Evolutionary conservation across 2,113 vertebrate genomes (phyloP).

Genomic region (Elgaria multicarinata): DNA sequence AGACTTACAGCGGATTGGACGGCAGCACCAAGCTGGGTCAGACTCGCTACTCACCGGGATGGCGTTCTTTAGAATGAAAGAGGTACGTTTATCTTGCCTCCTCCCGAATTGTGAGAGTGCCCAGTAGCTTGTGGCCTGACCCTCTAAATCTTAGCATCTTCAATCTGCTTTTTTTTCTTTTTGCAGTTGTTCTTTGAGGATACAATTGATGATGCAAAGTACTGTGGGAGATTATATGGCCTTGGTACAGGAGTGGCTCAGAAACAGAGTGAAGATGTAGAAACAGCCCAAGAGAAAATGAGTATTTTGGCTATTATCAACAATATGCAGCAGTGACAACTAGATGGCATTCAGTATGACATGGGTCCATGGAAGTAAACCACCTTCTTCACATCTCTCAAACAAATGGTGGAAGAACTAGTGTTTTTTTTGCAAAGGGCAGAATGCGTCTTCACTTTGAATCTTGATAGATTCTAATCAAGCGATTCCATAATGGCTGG

Average conservation of each 20-base stretch:
- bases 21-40: slow-evolving; percentile 96
- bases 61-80: slow-evolving; percentile 99
- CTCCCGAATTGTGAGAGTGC: neutral
- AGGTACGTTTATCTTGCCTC: slow-evolving; percentile 76
- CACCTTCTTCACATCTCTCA: slow-evolving; percentile 49
- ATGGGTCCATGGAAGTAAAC: slow-evolving; percentile 57
- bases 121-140: neutral
- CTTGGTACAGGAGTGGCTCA: slow-evolving; percentile 94
- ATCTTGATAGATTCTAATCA: slow-evolving; percentile 65
- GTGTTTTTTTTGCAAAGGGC: slow-evolving; percentile 68
- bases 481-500: slow-evolving; percentile 75
- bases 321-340: slow-evolving; percentile 81
- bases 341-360: slow-evolving; percentile 5
- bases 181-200: slow-evolving; percentile 97
- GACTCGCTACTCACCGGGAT: slow-evolving; percentile 97
- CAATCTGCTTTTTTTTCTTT: slow-evolving; percentile 22
- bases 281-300: slow-evolving; percentile 83
- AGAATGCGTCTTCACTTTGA: slow-evolving; percentile 69
- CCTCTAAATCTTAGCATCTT: neutral
- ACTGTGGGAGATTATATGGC: slow-evolving; percentile 95
- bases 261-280: slow-evolving; percentile 89
- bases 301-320: slow-evolving; percentile 83
- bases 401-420: slow-evolving; percentile 65
- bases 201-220: slow-evolving; percentile 98
- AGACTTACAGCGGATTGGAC: slow-evolving; percentile 95